Percentiles rank a stretch among this genome's conserved stretches.
phyloP scores from a whole-genome alignment of 92 coral and sea anemone genomes.

The Scolanthus callimorphus region DNA sequence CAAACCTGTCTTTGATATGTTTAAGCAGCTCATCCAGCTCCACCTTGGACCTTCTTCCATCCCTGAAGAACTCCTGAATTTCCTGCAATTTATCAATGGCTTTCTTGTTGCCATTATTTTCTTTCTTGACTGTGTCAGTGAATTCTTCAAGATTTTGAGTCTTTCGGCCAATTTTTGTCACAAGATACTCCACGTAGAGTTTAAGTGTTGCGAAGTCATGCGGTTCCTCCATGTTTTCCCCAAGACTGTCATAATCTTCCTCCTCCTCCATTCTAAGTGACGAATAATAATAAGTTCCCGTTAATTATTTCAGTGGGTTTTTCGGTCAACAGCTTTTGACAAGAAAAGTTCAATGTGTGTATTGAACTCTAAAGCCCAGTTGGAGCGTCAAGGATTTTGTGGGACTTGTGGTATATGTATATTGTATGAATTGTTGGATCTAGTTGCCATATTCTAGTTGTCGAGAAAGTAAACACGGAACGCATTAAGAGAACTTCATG shows the following conservation, averaged over 20 bases:
- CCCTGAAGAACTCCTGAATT: conserved; percentile 43
- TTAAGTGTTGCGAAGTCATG: conserved; percentile 21
- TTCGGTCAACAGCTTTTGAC: neutral
- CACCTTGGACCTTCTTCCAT: conserved; percentile 44
- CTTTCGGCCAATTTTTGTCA: conserved; percentile 46
- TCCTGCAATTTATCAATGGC: conserved; percentile 43
- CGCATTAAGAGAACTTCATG: too few species aligned
- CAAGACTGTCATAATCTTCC: conserved; percentile 17
- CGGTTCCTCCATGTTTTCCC: conserved; percentile 18
- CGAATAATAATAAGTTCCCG: too few species aligned
- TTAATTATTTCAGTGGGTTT: neutral
- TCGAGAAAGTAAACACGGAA: too few species aligned
- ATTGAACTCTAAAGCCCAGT: too few species aligned
- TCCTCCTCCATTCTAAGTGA: conserved; percentile 43
- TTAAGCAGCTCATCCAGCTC: conserved; percentile 41
- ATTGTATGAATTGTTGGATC: neutral
- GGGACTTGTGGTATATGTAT: neutral
- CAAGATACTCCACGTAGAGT: conserved; percentile 36
- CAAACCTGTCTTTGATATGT: conserved; percentile 14
- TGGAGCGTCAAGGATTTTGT: too few species aligned
- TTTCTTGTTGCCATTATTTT: conserved; percentile 32
- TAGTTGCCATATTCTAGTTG: too few species aligned
- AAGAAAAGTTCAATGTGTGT: neutral
- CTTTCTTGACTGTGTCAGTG: conserved; percentile 48
- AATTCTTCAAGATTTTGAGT: conserved; percentile 48